Base-by-base conservation (phyloP, 1,140 invertebrate genomes). In the Saxidomus purpurata region DNA sequence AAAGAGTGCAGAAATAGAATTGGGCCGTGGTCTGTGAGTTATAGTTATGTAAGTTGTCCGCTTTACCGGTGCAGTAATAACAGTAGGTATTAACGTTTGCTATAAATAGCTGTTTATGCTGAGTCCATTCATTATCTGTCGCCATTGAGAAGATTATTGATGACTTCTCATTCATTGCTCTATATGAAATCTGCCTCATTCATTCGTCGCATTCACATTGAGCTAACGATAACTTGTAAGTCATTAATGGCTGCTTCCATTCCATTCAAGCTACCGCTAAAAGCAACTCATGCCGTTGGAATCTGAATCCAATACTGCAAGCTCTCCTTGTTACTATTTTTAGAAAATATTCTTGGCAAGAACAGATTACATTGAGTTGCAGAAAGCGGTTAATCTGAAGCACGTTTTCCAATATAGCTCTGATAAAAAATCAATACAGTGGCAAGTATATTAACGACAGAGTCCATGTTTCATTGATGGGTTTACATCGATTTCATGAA, bases 381-480 rank as follows among this genome's bases (percentile, higher is more conserved):
- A 49, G 38, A 49, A 28, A 17, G 71, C n/a, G 38, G 22, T 38
- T 36, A 28, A 71, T 22, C 34, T 4, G 67, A 71, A 17, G 11
- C 9, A 19, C 4, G 67, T n/a, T 71, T 71, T 71, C 67, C 67
- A 71, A 71, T 71, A 71, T 38, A 38, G 67, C 36, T 40, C 34
- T 38, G 67, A 71, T 71, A 71, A 38, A 67, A 71, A 71, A 71
- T 71, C 67, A 28, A 71, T 71, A 28, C 22, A 28, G 34, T 38
- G 67, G 34, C 11, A 38, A 40, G 11, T 38, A 28, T 71, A 40
- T 6, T 38, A 71, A 40, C 15, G 34, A 22, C 34, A 38, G 8
- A 28, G 59, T 25, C 59, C 34, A 38, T 71, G 34, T 71, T 71
- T 71, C 67, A 71, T 71, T 71, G 67, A 71, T 38, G 67, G 55